phyloP scores from a whole-genome alignment of 2,113 vertebrate genomes.

The Macquaria australasica region DNA sequence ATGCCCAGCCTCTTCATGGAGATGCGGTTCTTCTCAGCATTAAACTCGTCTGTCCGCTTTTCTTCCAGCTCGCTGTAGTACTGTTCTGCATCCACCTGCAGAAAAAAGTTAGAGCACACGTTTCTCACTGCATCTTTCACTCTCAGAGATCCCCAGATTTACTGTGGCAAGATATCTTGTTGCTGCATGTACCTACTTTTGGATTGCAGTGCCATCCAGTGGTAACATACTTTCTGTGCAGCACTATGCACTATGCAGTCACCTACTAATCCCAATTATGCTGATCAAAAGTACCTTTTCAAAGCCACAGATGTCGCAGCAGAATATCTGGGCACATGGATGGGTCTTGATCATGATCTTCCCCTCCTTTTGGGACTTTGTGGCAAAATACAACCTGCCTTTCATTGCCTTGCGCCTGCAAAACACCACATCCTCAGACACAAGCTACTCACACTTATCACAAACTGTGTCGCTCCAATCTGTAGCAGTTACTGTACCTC shows the following conservation, averaged over 20 bases:
- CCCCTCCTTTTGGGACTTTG: slow-evolving; percentile 92
- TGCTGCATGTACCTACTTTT: slow-evolving; percentile 39
- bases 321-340: slow-evolving; percentile 92
- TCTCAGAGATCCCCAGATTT: slow-evolving; percentile 3
- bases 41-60: slow-evolving; percentile 96
- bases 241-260: neutral
- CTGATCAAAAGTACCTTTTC: slow-evolving; percentile 86
- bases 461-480: neutral
- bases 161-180: neutral
- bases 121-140: slow-evolving; percentile 26
- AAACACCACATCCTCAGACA: slow-evolving; percentile 34
- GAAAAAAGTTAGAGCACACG: slow-evolving; percentile 26
- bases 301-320: slow-evolving; percentile 93
- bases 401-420: slow-evolving; percentile 96
- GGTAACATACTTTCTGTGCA: slow-evolving; percentile 63
- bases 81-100: slow-evolving; percentile 96
- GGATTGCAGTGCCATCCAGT: slow-evolving; percentile 82
- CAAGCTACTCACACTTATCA: slow-evolving; percentile 4
- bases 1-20: slow-evolving; percentile 91
- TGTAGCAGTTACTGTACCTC: slow-evolving; percentile 83
- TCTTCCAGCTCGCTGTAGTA: slow-evolving; percentile 98
- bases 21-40: slow-evolving; percentile 94
- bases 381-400: slow-evolving; percentile 93
- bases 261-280: neutral
- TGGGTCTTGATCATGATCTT: slow-evolving; percentile 95